Evolutionary conservation across 1,140 invertebrate species (phyloP).

Genomic region (Harlomillsia oculata): DNA sequence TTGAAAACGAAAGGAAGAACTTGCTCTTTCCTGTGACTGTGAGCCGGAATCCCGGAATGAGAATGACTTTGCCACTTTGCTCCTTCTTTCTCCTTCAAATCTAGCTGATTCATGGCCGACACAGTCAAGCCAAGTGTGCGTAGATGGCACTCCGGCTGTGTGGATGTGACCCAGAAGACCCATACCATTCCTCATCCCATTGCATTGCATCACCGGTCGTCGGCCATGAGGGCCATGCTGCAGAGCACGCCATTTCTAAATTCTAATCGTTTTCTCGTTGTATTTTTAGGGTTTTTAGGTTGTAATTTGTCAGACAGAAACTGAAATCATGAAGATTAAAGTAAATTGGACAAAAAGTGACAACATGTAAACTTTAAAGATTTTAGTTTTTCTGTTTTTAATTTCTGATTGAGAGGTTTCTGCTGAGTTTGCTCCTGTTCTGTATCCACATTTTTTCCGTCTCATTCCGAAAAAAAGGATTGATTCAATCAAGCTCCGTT

Average conservation of each 20-base stretch:
- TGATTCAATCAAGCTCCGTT: neutral
- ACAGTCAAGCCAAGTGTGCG: neutral
- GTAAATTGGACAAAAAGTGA: too few relatives aligned
- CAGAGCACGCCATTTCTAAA: neutral
- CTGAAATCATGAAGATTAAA: too few relatives aligned
- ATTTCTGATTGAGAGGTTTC: too few relatives aligned
- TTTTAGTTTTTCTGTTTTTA: too few relatives aligned
- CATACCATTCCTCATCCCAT: neutral
- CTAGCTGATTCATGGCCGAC: conserved; percentile 4
- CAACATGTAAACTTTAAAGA: too few relatives aligned
- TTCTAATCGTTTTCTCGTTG: neutral
- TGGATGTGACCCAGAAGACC: neutral
- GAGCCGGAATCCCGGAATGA: too few relatives aligned
- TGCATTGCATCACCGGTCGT: neutral
- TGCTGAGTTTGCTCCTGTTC: too few relatives aligned
- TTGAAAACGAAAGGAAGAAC: neutral
- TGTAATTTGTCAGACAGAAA: too few relatives aligned
- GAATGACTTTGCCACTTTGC: neutral
- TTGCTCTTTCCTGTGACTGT: neutral
- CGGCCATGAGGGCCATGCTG: neutral
- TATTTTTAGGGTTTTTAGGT: too few relatives aligned
- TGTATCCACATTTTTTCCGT: too few relatives aligned
- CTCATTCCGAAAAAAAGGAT: too few relatives aligned
- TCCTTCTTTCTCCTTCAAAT: neutral
- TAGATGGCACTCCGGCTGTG: neutral